phyloP scores from a whole-genome alignment of 2,113 vertebrate genomes.

The Halcyon senegalensis region DNA sequence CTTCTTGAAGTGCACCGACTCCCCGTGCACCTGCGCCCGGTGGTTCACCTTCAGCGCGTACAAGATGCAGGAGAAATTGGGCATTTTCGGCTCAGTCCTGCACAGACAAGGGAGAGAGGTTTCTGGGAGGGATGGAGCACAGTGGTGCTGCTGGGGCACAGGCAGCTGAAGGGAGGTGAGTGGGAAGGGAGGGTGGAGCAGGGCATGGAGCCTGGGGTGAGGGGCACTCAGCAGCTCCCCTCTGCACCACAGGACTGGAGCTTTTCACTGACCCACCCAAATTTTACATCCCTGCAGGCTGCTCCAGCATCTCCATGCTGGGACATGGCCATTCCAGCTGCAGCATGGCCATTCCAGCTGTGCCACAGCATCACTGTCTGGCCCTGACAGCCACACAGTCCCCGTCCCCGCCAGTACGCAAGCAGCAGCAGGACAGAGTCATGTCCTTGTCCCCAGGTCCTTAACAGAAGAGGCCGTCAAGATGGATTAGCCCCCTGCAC shows the following conservation, averaged over 20 bases:
- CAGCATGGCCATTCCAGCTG: not conserved
- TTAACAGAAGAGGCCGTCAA: not conserved
- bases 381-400: not conserved
- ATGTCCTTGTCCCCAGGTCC: not conserved
- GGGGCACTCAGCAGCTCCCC: not conserved
- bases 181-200: not conserved
- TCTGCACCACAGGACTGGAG: not conserved
- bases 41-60: constrained; percentile 61
- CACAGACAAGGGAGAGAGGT: not conserved
- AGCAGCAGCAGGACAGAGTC: not conserved
- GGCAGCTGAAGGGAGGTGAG: not conserved
- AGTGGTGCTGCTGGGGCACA: not conserved
- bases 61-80: constrained; percentile 80
- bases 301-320: not conserved
- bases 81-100: constrained; percentile 72
- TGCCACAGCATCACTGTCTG: not conserved
- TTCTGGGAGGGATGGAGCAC: not conserved
- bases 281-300: not conserved
- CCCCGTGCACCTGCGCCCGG: constrained; percentile 20
- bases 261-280: not conserved
- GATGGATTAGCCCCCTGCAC: not conserved
- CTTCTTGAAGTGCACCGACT: constrained; percentile 65
- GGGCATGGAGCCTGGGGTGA: not conserved
- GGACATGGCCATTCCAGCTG: not conserved
- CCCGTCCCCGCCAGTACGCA: not conserved